A percentile compares a stretch with the other conserved stretches of the same genome.
phyloP scores from a whole-genome alignment of 2,113 vertebrate genomes.

The Tragelaphus imberbis region DNA sequence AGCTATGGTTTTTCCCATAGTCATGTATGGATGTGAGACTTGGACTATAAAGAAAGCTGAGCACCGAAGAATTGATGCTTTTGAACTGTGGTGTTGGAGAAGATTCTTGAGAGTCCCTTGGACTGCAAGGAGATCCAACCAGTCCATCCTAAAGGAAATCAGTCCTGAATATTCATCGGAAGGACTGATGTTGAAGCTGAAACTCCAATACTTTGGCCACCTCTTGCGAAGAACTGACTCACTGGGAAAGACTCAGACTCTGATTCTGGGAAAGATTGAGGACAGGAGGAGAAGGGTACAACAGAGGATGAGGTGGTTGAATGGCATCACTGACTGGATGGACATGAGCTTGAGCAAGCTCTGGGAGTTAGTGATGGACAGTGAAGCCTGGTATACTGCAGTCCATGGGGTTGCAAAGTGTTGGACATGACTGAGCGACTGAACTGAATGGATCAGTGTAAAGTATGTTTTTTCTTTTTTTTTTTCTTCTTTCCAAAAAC shows the following conservation, averaged over 20 bases:
- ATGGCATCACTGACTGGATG: background rate
- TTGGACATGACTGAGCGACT: background rate
- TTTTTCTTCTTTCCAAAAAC: background rate
- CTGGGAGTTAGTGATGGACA: background rate
- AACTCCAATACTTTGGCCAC: background rate
- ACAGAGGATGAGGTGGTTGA: background rate
- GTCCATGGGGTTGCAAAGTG: background rate
- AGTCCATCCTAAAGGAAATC: background rate
- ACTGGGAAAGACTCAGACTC: background rate
- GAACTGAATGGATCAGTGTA: background rate
- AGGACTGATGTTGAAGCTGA: background rate
- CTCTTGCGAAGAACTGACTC: background rate
- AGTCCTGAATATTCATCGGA: background rate
- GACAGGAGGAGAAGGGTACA: background rate
- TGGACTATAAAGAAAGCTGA: background rate
- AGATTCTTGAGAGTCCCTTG: background rate
- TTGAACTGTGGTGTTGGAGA: background rate
- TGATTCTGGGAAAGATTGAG: background rate
- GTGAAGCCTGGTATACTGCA: background rate
- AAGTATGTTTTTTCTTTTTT: background rate
- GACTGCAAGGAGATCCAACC: background rate
- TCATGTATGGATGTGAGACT: background rate
- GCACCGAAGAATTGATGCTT: background rate
- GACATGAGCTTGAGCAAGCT: background rate
- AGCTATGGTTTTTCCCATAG: background rate